phyloP scores from a whole-genome alignment of 1,140 invertebrate species.

The Dryas iulia region DNA sequence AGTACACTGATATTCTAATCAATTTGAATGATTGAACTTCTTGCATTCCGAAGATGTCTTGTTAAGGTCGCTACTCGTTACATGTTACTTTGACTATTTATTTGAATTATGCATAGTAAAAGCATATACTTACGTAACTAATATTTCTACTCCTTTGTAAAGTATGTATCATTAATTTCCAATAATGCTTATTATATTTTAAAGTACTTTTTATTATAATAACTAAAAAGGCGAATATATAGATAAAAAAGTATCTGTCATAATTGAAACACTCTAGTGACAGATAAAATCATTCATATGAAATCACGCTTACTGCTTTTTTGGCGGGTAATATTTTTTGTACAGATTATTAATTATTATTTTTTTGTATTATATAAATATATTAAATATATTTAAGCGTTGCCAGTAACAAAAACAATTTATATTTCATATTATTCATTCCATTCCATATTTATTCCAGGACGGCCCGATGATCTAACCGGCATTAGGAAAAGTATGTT shows the following conservation, averaged over 20 bases:
- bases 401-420: not conserved
- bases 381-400: not conserved
- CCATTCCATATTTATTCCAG: constrained; percentile 46
- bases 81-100: too few species aligned
- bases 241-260: not conserved
- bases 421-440: not conserved
- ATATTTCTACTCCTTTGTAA: too few species aligned
- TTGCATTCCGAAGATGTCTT: too few species aligned
- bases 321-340: too few species aligned
- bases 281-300: not conserved
- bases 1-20: not conserved
- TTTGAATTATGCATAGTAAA: too few species aligned
- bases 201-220: too few species aligned
- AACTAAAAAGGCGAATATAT: too few species aligned
- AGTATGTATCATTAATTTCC: too few species aligned
- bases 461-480: constrained; percentile 46
- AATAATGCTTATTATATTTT: too few species aligned
- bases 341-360: too few species aligned
- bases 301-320: not conserved
- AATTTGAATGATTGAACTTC: not conserved
- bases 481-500: constrained; percentile 65
- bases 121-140: too few species aligned
- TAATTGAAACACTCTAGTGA: not conserved
- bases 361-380: not conserved
- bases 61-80: too few species aligned